These are phyloP conservation scores for Lucifuga dentata DNA, from an alignment of 2,113 vertebrate genomes.

Conservation along the genomic window DNA sequence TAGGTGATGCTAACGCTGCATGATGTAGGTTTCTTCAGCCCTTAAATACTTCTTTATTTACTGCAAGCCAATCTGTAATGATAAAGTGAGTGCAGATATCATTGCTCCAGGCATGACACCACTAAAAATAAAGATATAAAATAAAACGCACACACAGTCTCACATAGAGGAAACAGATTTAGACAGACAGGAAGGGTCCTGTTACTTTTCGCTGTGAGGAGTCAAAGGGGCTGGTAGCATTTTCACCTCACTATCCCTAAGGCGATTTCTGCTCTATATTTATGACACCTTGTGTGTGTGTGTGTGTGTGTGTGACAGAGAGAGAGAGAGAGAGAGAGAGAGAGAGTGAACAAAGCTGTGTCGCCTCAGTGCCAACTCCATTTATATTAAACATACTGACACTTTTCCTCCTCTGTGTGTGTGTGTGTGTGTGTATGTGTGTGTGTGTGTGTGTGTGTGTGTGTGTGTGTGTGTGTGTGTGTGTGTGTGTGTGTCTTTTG, in stretches of 20 bases:
- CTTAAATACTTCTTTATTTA: too few species aligned
- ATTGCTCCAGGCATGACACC: too few species aligned
- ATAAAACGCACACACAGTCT: too few species aligned
- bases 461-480: constrained; percentile 20
- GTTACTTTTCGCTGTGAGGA: constrained; percentile 40
- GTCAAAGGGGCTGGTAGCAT: constrained; percentile 37
- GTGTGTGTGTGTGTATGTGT: constrained; percentile 10
- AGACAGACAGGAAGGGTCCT: constrained; percentile 8
- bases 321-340: too few species aligned
- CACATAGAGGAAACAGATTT: not conserved
- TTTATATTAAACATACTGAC: too few species aligned
- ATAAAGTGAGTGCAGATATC: too few species aligned
- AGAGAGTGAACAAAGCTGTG: not conserved
- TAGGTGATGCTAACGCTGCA: too few species aligned
- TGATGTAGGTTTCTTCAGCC: too few species aligned
- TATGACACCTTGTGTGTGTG: constrained; percentile 18
- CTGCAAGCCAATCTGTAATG: too few species aligned
- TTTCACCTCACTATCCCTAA: constrained; percentile 43
- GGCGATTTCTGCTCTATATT: constrained; percentile 40
- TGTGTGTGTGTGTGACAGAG: not conserved
- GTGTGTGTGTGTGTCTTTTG: constrained; percentile 17
- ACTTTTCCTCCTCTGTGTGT: too few species aligned
- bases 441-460: constrained; percentile 18
- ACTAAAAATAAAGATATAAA: too few species aligned
- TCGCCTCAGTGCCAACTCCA: not conserved